Base-by-base conservation (phyloP, 2,888 invertebrate genomes). In the Latrodectus hesperus region DNA sequence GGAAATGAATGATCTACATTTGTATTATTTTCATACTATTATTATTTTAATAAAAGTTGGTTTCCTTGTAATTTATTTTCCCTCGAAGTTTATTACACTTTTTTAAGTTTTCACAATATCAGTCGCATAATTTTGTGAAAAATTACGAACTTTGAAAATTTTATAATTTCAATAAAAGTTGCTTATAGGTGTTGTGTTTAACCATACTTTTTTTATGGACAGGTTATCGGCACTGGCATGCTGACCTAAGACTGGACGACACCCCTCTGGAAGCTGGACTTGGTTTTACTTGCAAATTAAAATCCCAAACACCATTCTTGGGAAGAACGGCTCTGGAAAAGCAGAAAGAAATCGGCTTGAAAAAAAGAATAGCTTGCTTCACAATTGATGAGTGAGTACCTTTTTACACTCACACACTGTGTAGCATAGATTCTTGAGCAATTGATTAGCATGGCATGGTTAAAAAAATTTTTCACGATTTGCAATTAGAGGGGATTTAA, bases 231-330 rank as follows among this genome's bases (percentile, higher is more conserved):
- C 93, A 97, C 90, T 97, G 97, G 96, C 96, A 97, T 91, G 94
- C 94, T 10, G 98, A 98, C 92, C 92, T 97, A 68, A 94, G 97
- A 90, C 93, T 95, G 0, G 96, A 96, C 90, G 97, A 98, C 91
- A 96, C 96, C 90, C 97, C 97, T 0, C 92, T 97, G 3, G 97
- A 98, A 93, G 96, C 97, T 0, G 96, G 96, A 84, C 93, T 98
- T 64, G 94, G 94, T 12, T 95, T 95, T 91, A 94, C 96, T 0
- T 98, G 98, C 92, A 94, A 97, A 87, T 91, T 93, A 83, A 95
- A 95, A 91, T 90, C 91, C 0, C 93, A 94, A 70, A 96, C 95
- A 0, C 94, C 95, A 14, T 98, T 96, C 92, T 94, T 95, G 75
- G 98, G 98, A 12, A 96, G 96, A 90, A 93, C 94, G 70, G 93